phyloP scores from a whole-genome alignment of 1,140 invertebrate genomes.

The Procambarus virginalis region DNA sequence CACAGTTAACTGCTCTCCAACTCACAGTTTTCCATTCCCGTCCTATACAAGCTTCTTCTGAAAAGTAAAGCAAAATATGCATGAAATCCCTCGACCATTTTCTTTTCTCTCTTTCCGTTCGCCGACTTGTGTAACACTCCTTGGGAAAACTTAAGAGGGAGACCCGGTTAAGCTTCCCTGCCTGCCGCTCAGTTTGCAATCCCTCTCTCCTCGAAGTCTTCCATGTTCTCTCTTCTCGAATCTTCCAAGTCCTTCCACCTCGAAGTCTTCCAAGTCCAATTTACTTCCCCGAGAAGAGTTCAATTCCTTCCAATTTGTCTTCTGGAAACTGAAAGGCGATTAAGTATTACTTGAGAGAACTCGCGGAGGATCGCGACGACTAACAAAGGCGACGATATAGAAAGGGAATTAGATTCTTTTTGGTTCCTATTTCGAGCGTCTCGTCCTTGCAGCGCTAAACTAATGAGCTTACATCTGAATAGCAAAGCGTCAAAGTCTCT shows the following conservation, averaged over 20 bases:
- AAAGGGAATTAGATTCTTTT: neutral
- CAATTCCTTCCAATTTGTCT: neutral
- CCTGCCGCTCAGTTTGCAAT: too few species aligned
- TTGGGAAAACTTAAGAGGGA: too few species aligned
- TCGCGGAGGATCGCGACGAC: neutral
- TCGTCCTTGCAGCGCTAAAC: neutral
- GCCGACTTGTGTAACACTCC: too few species aligned
- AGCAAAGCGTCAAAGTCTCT: neutral
- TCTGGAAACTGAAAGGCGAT: neutral
- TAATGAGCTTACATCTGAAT: neutral
- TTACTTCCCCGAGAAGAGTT: neutral
- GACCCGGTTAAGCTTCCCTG: too few species aligned
- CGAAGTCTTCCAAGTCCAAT: neutral
- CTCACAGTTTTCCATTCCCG: too few species aligned
- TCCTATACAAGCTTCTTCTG: too few species aligned
- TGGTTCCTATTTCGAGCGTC: neutral
- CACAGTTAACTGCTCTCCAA: too few species aligned
- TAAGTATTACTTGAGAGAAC: constrained; percentile 6
- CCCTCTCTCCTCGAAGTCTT: too few species aligned
- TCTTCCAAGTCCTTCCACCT: neutral
- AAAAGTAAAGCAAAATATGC: too few species aligned
- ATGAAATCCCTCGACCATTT: too few species aligned
- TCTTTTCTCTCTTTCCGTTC: too few species aligned
- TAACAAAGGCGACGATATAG: neutral
- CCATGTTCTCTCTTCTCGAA: too few species aligned